Evolutionary conservation across 2,888 invertebrate genomes (phyloP), one percentile per base, ranked within the genome.

Genomic region (Drymonia ruficornis): DNA sequence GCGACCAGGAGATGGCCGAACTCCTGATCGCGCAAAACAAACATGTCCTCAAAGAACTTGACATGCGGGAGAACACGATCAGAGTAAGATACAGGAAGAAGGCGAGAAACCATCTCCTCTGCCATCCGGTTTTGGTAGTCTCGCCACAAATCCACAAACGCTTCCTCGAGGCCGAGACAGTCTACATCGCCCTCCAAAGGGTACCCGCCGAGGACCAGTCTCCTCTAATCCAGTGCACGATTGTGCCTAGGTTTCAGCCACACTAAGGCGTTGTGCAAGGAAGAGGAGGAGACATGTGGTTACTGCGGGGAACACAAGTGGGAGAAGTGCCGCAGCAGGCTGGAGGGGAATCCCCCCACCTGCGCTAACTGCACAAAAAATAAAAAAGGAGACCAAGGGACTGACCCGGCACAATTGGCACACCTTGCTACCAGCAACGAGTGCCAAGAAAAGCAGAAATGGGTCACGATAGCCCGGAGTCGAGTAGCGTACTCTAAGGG

Each of bases 231-330:
- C 51, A 59, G 16, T 55, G 71, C 50, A 44, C 61, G 0, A 65
- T n/a, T 57, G 15, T 73, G 73, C 49, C 59, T 73, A 0, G 70
- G 66, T 0, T 74, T 53, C 29, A 72, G 73, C 0, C 74, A 76
- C 56, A 70, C 5, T 67, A 67, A 15, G 23, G n/a, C 0, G n/a
- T n/a, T n/a, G n/a, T n/a, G n/a, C n/a, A n/a, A n/a, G n/a, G n/a
- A n/a, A n/a, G n/a, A n/a, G n/a, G 43, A 45, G 0, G 52, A 56
- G 8, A 15, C 38, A n/a, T 75, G 72, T 57, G 66, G 58, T 15
- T 50, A 69, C 58, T 76, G 74, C 50, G 63, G 70, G 0, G 61
- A 45, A 0, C 66, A 69, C 52, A 1, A 31, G 0, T 55, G 65
- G 58, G 49, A 52, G 5, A 48, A 62, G 1, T 67, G 65, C 49